These are phyloP conservation scores for Diadophis punctatus DNA, from an alignment of 2,113 vertebrate genomes.

Conservation along the genomic window DNA sequence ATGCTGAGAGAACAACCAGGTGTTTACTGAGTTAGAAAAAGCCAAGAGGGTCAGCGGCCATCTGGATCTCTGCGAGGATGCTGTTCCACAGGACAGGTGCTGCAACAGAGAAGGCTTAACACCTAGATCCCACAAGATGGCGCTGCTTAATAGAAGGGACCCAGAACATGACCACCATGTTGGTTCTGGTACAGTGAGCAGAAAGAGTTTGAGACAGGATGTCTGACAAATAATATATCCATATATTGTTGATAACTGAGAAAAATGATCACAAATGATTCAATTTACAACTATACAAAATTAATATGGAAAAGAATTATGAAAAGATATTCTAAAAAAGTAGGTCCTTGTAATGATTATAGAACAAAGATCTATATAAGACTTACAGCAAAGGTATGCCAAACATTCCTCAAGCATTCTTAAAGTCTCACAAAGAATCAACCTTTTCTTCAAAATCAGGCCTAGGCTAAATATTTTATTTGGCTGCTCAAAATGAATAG, in stretches of 20 bases:
- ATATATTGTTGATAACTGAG: background rate
- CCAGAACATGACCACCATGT: background rate
- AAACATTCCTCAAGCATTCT: conserved; percentile 74
- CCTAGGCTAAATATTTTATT: conserved; percentile 86
- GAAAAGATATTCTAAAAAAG: conserved; percentile 34
- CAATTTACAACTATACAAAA: background rate
- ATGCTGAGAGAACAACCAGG: background rate
- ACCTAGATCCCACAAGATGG: background rate
- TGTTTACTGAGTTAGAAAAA: background rate
- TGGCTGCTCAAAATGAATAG: conserved; percentile 73
- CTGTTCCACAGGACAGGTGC: background rate
- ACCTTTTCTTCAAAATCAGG: conserved; percentile 71
- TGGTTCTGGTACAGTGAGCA: background rate
- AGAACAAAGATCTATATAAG: conserved; percentile 70
- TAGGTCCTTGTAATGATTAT: conserved; percentile 49
- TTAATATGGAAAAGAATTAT: background rate
- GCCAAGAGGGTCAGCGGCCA: background rate
- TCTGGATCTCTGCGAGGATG: background rate
- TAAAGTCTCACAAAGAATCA: conserved; percentile 74
- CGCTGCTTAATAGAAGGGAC: background rate
- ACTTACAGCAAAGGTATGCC: conserved; percentile 76
- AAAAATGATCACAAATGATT: background rate
- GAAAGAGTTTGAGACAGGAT: background rate
- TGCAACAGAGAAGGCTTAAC: background rate
- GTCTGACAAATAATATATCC: background rate